Percentiles rank a stretch among this genome's conserved stretches.
These are phyloP conservation scores for Malurus leucopterus DNA, from an alignment of 2,797 vertebrate genomes.

Conservation along the genomic window DNA sequence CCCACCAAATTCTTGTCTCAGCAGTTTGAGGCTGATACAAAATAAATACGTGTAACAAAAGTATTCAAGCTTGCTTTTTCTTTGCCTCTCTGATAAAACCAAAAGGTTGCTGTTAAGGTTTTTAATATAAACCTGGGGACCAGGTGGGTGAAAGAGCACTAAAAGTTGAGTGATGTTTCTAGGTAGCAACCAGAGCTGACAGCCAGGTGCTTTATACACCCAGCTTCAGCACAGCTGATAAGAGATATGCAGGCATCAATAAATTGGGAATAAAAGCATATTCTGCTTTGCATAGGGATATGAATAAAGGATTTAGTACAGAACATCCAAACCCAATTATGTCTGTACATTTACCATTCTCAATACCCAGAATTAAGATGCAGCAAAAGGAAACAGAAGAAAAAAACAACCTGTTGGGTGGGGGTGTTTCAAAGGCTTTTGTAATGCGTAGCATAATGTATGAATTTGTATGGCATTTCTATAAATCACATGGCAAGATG, in stretches of 20 bases:
- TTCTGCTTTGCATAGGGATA: not conserved
- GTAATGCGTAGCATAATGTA: not conserved
- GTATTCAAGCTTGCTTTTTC: not conserved
- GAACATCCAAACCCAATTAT: not conserved
- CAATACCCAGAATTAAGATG: not conserved
- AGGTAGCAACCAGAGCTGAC: not conserved
- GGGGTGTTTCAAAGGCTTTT: slow-evolving; percentile 37
- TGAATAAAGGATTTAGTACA: not conserved
- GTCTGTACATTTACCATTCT: not conserved
- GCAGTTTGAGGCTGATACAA: not conserved
- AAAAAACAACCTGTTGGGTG: slow-evolving; percentile 1
- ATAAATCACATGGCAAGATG: not conserved
- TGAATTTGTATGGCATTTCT: not conserved
- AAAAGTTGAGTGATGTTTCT: slow-evolving; percentile 30
- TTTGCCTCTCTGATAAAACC: not conserved
- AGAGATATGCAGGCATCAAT: not conserved
- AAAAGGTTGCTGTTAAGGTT: not conserved
- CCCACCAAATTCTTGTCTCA: not conserved
- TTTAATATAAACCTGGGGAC: not conserved
- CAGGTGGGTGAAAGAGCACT: not conserved
- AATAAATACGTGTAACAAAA: not conserved
- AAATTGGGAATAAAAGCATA: not conserved
- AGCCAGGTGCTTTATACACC: not conserved
- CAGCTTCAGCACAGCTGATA: slow-evolving; percentile 9
- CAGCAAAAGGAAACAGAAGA: not conserved